Percentiles rank a stretch among this genome's conserved stretches.
Conservation (phyloP, 2,113 vertebrate genomes). For the Andinoacara biseriatus region DNA sequence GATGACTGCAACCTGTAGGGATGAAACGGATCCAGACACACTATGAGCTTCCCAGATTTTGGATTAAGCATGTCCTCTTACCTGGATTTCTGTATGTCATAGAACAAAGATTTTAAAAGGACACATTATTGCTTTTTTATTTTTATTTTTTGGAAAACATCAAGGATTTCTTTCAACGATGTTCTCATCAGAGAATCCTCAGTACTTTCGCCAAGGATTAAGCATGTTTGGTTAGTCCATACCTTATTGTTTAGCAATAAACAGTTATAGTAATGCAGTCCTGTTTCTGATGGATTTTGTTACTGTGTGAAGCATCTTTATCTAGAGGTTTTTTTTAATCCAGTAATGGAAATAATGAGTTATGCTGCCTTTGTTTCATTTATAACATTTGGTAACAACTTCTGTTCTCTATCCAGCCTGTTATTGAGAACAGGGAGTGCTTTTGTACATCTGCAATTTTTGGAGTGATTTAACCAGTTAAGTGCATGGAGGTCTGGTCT, state of each 20-base stretch:
- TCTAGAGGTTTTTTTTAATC: neutral
- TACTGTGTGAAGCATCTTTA: neutral
- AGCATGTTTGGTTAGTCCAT: constrained; percentile 85
- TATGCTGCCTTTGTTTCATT: neutral
- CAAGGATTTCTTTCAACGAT: constrained; percentile 66
- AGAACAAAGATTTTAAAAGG: constrained; percentile 37
- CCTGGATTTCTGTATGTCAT: constrained; percentile 43
- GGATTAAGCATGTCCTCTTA: constrained; percentile 55
- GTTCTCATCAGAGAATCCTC: constrained; percentile 84
- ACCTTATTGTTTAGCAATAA: neutral
- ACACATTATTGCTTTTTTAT: constrained; percentile 15
- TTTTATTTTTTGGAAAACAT: constrained; percentile 41
- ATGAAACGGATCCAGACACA: constrained; percentile 56
- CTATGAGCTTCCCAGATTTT: constrained; percentile 53
- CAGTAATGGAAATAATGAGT: neutral
- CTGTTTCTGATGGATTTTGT: neutral
- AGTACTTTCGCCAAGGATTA: constrained; percentile 83
- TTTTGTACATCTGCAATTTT: constrained; percentile 60
- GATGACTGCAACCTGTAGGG: constrained; percentile 65
- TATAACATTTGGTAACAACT: constrained; percentile 31
- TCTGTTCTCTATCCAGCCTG: constrained; percentile 38
- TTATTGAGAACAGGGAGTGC: constrained; percentile 55
- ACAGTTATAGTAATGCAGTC: neutral
- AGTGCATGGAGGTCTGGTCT: constrained; percentile 32
- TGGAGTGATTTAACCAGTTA: constrained; percentile 53